Evolutionary conservation across 2,888 invertebrate species (phyloP), one percentile per base, ranked within the genome.

Genomic region (Clanis bilineata): DNA sequence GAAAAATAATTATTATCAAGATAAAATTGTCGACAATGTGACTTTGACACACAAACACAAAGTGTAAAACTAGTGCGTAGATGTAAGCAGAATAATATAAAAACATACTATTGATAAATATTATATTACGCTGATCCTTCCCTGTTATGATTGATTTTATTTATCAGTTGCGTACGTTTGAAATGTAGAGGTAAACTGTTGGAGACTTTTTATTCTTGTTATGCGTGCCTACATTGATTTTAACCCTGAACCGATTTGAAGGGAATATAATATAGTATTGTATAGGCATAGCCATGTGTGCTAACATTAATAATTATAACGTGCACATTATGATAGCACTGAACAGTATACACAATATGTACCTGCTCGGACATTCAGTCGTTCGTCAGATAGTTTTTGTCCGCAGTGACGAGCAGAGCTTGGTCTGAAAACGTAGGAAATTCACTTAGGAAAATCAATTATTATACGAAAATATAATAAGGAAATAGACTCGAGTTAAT

Each of bases 401-500:
- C 25, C 58, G 47, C 15, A 7, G 44, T 38, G 18, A 25, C 18
- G 25, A 39, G 47, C 9, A 22, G 56, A 41, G 38, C 39, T 39
- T 58, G 22, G 58, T 51, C 28, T 28, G 28, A 28, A 51, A 18
- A 15, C 18, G 10, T 18, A 6, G 7, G 10, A 45, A 18, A 32
- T 12, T 32, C 28, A 18, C 3, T 18, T 15, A n/a, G 18, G 15
- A 57, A 57, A 57, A 25, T 41, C n/a, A 28, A 41, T 28, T 28
- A 15, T 0, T 18, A 28, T 43, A 18, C 2, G 21, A n/a, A 28
- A 41, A 9, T 25, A 57, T 18, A 57, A 54, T 44, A 18, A 59
- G 55, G 61, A 62, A 64, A 64, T 59, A 56, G 44, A 58, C 58
- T 12, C 18, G 59, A 62, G 61, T 61, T 62, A 44, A 64, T 66